A percentile compares a stretch with the other conserved stretches of the same genome.
phyloP scores from a whole-genome alignment of 2,797 vertebrate species.

The Liparis tanakae region DNA sequence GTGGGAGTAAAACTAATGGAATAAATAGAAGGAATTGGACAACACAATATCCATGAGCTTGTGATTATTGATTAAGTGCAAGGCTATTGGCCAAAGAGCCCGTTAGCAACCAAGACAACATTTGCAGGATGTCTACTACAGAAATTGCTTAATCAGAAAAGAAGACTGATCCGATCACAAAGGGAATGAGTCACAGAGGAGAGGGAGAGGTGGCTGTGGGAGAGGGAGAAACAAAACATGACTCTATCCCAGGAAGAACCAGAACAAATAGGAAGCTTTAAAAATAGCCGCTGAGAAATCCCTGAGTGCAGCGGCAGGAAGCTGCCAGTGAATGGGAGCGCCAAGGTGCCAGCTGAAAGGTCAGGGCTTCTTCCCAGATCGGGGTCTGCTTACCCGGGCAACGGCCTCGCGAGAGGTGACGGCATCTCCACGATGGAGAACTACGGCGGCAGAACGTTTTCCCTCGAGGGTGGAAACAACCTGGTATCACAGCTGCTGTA shows the following conservation, averaged over 20 bases:
- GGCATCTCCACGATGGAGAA: neutral
- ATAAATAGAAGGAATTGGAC: neutral
- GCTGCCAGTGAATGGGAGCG: constrained; percentile 50
- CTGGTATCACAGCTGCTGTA: neutral
- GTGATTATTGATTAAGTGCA: neutral
- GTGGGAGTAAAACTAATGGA: neutral
- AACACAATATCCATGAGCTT: neutral
- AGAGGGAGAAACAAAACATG: constrained; percentile 28
- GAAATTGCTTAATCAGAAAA: neutral
- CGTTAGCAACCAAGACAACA: neutral
- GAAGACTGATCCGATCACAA: neutral
- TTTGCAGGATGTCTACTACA: neutral
- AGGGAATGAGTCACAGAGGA: constrained; percentile 13
- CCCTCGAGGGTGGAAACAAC: neutral
- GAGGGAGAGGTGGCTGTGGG: neutral
- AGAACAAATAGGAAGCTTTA: constrained; percentile 71
- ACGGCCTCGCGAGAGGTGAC: constrained; percentile 20
- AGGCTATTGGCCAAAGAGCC: neutral
- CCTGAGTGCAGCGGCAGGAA: constrained; percentile 64
- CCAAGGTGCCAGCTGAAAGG: constrained; percentile 63
- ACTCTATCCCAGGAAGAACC: constrained; percentile 57
- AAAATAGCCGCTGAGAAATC: constrained; percentile 70
- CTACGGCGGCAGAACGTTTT: constrained; percentile 2
- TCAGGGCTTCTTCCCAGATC: constrained; percentile 52
- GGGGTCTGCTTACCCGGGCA: constrained; percentile 43